Conservation (phyloP, 1,140 invertebrate genomes). For the Sitobion miscanthi region DNA sequence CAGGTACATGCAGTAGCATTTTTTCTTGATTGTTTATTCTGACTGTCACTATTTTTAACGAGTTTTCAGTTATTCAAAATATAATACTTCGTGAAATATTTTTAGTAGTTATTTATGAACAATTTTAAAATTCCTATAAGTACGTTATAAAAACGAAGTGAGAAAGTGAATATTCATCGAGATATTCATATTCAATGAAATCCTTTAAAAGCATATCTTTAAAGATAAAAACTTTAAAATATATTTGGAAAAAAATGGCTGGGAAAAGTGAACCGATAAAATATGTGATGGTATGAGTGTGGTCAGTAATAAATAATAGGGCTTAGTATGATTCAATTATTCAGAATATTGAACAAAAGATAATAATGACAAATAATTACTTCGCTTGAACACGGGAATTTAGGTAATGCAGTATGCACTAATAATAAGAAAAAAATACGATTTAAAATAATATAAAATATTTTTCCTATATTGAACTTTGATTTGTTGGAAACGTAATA, state of each 20-base stretch:
- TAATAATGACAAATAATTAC: slow-evolving; percentile 3
- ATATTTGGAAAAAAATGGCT: not conserved
- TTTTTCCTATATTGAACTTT: slow-evolving; percentile 6
- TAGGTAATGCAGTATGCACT: not conserved
- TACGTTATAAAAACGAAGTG: not conserved
- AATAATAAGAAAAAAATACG: not conserved
- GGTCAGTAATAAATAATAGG: not conserved
- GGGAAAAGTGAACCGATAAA: not conserved
- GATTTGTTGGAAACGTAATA: not conserved
- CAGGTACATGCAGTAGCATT: not conserved
- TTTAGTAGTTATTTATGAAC: not conserved
- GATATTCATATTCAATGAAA: not conserved
- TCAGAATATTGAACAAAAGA: not conserved
- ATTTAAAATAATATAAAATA: slow-evolving; percentile 3
- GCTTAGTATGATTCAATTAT: not conserved
- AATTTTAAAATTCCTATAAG: not conserved
- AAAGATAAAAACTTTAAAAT: not conserved
- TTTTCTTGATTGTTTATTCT: not conserved
- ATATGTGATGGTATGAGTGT: not conserved
- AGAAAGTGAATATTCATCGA: not conserved
- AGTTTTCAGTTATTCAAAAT: not conserved
- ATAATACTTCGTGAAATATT: not conserved
- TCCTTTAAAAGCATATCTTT: not conserved
- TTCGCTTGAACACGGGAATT: not conserved
- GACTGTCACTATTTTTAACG: not conserved